Base-by-base conservation (phyloP, 2,888 invertebrate genomes). In the Mesopsocus fuscifrons region DNA sequence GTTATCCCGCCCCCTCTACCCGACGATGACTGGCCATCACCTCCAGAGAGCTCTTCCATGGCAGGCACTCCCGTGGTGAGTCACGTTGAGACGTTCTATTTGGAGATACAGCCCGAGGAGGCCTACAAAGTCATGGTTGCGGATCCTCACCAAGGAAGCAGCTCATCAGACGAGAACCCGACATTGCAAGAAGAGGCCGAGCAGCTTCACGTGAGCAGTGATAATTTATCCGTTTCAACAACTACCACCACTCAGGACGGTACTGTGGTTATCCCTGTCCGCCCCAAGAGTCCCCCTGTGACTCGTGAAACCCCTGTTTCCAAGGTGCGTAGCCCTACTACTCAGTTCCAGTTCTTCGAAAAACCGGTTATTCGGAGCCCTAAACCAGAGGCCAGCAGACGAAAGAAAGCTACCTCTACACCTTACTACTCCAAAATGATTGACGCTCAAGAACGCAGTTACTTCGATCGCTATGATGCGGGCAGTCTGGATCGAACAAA, bases 61-160 rank as follows among this genome's bases (percentile, higher is more conserved):
- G 65, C 76, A 44, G 80, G 78, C 53, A 72, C 73, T 3, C 76
- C 77, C 1, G 68, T 81, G 6, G 70, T 80, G 16, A 81, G 79
- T 53, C 79, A 77, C 58, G 73, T 82, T 3, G 79, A 83, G 57
- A 81, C 81, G 16, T 84, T 78, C 55, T 84, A 79, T 52, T 73
- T 81, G 63, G 74, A 70, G 50, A 74, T 77, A 30, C 78, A 79
- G 54, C 76, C 75, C 0, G 81, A 84, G 61, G 80, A 76, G 59
- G 77, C 82, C 1, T 75, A 74, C 47, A 78, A 78, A 57, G 82
- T 84, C 1, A 71, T 72, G 33, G 68, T 84, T 42, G 67, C 71
- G 18, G 41, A 42, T 32, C 33, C 44, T n/a, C 42, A 41, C 23
- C 41, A 44, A 22, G 34, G 40, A 11, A 69, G 69, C 33, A 74